Evolutionary conservation across 30 jellyfish, hydroid and myxozoan genomes (phyloP).

Genomic region (Turritopsis rubra): DNA sequence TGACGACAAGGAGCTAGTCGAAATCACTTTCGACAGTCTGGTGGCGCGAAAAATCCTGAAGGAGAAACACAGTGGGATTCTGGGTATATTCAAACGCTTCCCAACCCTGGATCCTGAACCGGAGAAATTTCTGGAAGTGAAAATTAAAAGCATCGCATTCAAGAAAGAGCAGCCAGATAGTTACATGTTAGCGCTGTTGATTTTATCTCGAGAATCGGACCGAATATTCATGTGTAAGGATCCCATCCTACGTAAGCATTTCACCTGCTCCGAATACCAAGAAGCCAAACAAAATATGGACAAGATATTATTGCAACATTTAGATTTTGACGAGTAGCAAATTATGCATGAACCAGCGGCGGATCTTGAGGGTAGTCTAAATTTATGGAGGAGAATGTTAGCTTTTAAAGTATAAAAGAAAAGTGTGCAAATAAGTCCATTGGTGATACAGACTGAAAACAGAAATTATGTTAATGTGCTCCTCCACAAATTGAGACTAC

Average conservation of each 20-base stretch:
- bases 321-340: background rate
- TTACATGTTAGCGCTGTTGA: slow-evolving; percentile 70
- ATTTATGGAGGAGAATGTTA: no score
- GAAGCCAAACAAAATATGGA: slow-evolving; percentile 73
- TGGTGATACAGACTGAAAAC: no score
- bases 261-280: slow-evolving; percentile 54
- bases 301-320: background rate
- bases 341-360: no score
- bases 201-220: slow-evolving; percentile 88
- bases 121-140: slow-evolving; percentile 61
- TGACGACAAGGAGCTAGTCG: slow-evolving; percentile 89
- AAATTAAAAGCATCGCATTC: slow-evolving; percentile 61
- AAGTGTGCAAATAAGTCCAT: no score
- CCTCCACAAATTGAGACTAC: no score
- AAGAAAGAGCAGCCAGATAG: slow-evolving; percentile 60
- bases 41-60: slow-evolving; percentile 74
- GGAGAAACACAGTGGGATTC: slow-evolving; percentile 75
- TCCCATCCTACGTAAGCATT: slow-evolving; percentile 86
- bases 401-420: no score
- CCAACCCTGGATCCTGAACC: slow-evolving; percentile 98
- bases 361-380: no score
- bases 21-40: slow-evolving; percentile 57
- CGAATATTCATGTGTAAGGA: slow-evolving; percentile 82
- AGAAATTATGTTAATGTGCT: no score
- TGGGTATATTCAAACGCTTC: slow-evolving; percentile 83